phyloP scores from a whole-genome alignment of 2,888 invertebrate species.

The Drosophila ezoana region DNA sequence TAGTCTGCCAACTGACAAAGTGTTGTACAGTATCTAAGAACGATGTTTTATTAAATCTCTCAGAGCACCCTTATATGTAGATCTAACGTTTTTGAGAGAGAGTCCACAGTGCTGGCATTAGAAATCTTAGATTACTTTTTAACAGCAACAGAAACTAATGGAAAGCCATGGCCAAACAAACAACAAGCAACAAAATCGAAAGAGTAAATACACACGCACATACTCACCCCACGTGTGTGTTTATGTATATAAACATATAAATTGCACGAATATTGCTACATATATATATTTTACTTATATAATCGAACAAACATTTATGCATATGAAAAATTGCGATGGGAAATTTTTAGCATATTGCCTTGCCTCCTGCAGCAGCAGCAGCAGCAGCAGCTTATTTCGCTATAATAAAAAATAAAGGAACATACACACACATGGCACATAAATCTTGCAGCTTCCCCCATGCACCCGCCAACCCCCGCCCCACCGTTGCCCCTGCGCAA shows the following conservation, averaged over 20 bases:
- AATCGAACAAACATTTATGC: constrained; percentile 55
- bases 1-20: no score
- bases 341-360: constrained; percentile 74
- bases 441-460: constrained; percentile 58
- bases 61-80: no score
- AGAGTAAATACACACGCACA: constrained; percentile 11
- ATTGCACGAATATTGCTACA: background rate
- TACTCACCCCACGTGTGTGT: background rate
- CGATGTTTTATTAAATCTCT: no score
- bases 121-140: constrained; percentile 64
- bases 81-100: background rate
- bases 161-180: constrained; percentile 28
- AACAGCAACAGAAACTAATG: constrained; percentile 37
- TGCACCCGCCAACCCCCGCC: background rate
- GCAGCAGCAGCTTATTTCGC: constrained; percentile 35
- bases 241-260: background rate
- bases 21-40: no score
- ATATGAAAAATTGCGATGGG: constrained; percentile 64
- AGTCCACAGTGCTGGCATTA: constrained; percentile 19
- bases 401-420: constrained; percentile 37
- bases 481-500: constrained; percentile 1
- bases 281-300: constrained; percentile 14
- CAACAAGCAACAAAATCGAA: constrained; percentile 28
- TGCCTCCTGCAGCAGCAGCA: constrained; percentile 39
- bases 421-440: constrained; percentile 62